A percentile compares a stretch with the other conserved stretches of the same genome.
Evolutionary conservation across 2,113 vertebrate genomes (phyloP).

Genomic region (Caloenas nicobarica): DNA sequence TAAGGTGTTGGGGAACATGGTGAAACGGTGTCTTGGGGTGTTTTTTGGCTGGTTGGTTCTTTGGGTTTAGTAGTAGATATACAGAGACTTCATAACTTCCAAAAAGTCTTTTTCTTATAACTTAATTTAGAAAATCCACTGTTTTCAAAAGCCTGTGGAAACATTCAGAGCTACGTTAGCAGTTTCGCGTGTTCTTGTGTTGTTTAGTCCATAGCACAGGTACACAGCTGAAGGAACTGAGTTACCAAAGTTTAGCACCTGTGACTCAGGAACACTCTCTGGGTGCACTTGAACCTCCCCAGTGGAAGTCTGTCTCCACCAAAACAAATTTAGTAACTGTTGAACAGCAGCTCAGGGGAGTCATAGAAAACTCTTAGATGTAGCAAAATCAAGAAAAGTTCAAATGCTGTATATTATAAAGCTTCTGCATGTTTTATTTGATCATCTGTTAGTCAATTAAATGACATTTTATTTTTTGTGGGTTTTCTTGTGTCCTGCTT

Average conservation of each 20-base stretch:
- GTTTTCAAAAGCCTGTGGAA: not conserved
- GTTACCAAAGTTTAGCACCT: not conserved
- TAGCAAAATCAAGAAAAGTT: not conserved
- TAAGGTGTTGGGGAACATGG: not conserved
- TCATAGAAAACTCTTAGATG: not conserved
- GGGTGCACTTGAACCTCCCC: not conserved
- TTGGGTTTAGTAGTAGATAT: not conserved
- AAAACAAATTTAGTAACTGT: not conserved
- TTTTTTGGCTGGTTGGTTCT: not conserved
- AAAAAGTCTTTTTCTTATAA: not conserved
- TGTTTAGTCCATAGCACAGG: not conserved
- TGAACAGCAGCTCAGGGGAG: not conserved
- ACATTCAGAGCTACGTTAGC: not conserved
- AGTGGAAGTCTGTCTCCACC: not conserved
- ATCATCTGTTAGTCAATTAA: not conserved
- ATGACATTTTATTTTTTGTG: not conserved
- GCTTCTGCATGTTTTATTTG: not conserved
- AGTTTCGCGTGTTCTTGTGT: not conserved
- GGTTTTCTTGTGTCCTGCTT: not conserved
- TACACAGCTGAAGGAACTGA: not conserved
- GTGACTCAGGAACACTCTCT: not conserved
- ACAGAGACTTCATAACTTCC: not conserved
- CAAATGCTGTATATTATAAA: not conserved
- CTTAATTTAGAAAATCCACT: not conserved
- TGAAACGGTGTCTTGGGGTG: not conserved